These are phyloP conservation scores for Apodemia mormo DNA, from an alignment of 2,888 invertebrate genomes.

Conservation along the genomic window DNA sequence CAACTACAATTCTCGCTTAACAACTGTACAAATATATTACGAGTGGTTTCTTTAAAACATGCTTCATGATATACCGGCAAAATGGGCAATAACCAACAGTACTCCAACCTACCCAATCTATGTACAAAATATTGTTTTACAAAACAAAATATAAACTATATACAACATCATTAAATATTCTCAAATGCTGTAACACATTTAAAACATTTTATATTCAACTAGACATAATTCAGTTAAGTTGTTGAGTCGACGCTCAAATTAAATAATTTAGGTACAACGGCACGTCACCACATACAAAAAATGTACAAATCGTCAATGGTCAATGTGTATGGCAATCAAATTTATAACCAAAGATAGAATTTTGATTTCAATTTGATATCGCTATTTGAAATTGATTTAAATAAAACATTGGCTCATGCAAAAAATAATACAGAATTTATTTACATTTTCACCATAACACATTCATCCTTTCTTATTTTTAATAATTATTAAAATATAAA, in stretches of 20 bases:
- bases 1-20: slow-evolving; percentile 77
- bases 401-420: slow-evolving; percentile 17
- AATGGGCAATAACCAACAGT: slow-evolving; percentile 67
- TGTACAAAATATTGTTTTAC: slow-evolving; percentile 73
- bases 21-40: slow-evolving; percentile 78
- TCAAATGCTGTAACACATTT: slow-evolving; percentile 82
- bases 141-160: slow-evolving; percentile 81
- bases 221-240: slow-evolving; percentile 71
- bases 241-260: slow-evolving; percentile 50
- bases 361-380: slow-evolving; percentile 27
- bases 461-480: slow-evolving; percentile 60
- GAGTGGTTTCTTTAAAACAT: slow-evolving; percentile 78
- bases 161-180: slow-evolving; percentile 81
- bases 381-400: slow-evolving; percentile 8
- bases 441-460: slow-evolving; percentile 62
- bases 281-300: slow-evolving; percentile 41
- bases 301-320: slow-evolving; percentile 61
- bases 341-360: slow-evolving; percentile 23
- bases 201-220: slow-evolving; percentile 80
- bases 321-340: slow-evolving; percentile 41
- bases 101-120: slow-evolving; percentile 56
- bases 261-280: slow-evolving; percentile 56
- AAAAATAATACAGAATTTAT: slow-evolving; percentile 34
- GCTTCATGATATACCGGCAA: slow-evolving; percentile 64
- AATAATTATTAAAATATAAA: slow-evolving; percentile 80